phyloP scores from a whole-genome alignment of 2,113 vertebrate genomes.

The Pachycephala philippinensis region DNA sequence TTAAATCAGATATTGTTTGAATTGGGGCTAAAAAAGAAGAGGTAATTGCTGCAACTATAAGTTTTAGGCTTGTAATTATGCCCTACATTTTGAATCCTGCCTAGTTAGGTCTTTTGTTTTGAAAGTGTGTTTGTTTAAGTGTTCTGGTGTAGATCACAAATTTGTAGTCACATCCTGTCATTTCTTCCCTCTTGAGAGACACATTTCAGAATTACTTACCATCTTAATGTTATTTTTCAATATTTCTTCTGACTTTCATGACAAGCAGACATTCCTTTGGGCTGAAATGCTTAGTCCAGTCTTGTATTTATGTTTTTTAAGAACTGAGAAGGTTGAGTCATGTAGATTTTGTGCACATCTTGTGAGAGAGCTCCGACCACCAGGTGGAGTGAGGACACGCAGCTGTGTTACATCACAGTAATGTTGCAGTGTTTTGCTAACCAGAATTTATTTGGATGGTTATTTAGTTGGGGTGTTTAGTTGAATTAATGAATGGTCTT shows the following conservation, averaged over 20 bases:
- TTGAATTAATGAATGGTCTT: not conserved
- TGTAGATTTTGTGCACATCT: not conserved
- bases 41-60: not conserved
- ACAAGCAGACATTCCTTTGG: not conserved
- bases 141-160: not conserved
- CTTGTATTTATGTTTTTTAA: not conserved
- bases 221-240: not conserved
- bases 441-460: not conserved
- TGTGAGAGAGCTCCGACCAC: accelerated
- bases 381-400: not conserved
- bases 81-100: not conserved
- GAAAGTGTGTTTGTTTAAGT: not conserved
- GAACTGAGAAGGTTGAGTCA: not conserved
- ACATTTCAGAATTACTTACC: not conserved
- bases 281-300: not conserved
- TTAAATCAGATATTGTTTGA: not conserved
- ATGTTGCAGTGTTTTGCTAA: not conserved
- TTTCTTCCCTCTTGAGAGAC: not conserved
- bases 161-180: not conserved
- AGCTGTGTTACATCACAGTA: not conserved
- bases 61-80: not conserved
- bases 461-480: not conserved
- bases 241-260: not conserved
- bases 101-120: not conserved
- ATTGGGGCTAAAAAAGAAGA: not conserved